phyloP scores from a whole-genome alignment of 2,888 invertebrate species.

The Apocheima hispidaria region DNA sequence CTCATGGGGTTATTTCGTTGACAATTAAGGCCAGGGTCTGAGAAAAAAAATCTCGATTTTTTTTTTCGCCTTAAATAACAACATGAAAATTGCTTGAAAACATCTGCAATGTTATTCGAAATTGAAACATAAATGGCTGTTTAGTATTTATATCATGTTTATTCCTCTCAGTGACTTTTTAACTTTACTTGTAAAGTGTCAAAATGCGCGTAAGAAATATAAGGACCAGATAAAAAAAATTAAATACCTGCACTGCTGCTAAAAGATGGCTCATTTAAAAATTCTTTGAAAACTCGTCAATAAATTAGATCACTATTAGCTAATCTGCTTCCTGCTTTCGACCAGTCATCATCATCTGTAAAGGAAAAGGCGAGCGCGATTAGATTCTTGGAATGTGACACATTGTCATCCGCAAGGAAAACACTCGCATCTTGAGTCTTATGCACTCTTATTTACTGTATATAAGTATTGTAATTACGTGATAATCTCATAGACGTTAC shows the following conservation, averaged over 20 bases:
- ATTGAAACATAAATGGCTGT: too few species aligned
- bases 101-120: too few species aligned
- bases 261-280: slow-evolving; percentile 1
- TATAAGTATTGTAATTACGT: neutral
- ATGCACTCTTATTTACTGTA: neutral
- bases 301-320: slow-evolving; percentile 40
- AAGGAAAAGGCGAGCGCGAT: slow-evolving; percentile 34
- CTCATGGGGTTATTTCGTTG: too few species aligned
- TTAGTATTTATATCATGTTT: too few species aligned
- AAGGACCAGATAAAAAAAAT: neutral
- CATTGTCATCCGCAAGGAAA: slow-evolving; percentile 23
- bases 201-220: too few species aligned
- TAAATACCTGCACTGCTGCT: neutral
- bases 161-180: too few species aligned
- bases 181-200: too few species aligned
- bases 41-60: too few species aligned
- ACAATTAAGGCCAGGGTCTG: too few species aligned
- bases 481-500: too few species aligned
- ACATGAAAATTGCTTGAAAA: too few species aligned
- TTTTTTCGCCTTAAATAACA: too few species aligned
- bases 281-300: slow-evolving; percentile 22
- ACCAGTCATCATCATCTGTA: slow-evolving; percentile 40
- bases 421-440: slow-evolving; percentile 5
- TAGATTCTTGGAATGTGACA: slow-evolving; percentile 40
- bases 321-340: slow-evolving; percentile 39